Base-by-base conservation (phyloP, 2,888 invertebrate species). In the Metallyticus violacea region DNA sequence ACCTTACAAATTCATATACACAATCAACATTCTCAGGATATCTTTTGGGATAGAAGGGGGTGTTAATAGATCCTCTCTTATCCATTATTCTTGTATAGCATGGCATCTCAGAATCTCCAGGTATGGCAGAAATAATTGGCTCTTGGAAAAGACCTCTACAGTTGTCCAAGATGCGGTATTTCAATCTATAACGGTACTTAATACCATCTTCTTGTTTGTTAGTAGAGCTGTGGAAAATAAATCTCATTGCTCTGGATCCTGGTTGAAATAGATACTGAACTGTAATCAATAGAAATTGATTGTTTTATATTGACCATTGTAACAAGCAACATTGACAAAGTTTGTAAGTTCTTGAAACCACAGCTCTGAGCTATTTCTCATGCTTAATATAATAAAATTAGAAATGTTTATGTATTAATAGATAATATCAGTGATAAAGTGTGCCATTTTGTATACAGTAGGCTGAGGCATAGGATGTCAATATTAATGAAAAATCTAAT, bases 1-100 rank as follows among this genome's bases (percentile, higher is more conserved):
- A 90, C 91, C 90, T 90, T 26, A 90, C 87, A 87, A 91, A 90
- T 86, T 90, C 90, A 81, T 91, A 90, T 25, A 91, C 89, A 79
- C 91, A 91, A 87, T 91, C 91, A 86, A 90, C 88, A 82, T 89
- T 89, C 26, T 89, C 88, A 1, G 90, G 90, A 87, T 91, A 91
- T 26, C 88, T 87, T 76, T 89, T 88, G 22, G 91, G 91, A 83
- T 89, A 90, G 88, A 89, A 90, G 0, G 90, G 91, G 1, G 90
- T 90, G 87, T 90, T 90, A 85, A 91, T 90, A 9, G 90, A 90
- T 77, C 91, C 91, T 15, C 89, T 88, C 40, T 86, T 87, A 83
- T 90, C 90, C n/a, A 89, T 89, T 79, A 91, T 90, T 78, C 90
- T 89, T 25, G 91, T 90, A 87, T 90, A 90, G 87, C 91, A 91